Conservation (phyloP, 2,888 invertebrate genomes). For the Napeogenes sylphis region DNA sequence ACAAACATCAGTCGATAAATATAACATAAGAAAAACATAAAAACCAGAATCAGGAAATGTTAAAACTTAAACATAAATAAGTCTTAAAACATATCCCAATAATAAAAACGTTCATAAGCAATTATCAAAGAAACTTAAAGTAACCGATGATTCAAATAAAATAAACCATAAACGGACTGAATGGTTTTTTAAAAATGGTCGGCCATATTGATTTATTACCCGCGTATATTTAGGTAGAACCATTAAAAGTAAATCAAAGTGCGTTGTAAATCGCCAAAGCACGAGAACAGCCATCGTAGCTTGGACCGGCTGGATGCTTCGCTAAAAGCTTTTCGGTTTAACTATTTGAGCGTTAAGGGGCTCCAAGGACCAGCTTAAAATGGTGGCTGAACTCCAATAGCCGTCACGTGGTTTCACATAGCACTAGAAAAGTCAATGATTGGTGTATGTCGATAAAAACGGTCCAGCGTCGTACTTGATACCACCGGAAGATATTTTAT, state of each 20-base stretch:
- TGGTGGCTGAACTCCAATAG: conserved; percentile 25
- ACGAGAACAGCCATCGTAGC: conserved; percentile 27
- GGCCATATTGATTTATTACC: conserved; percentile 55
- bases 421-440: conserved; percentile 24
- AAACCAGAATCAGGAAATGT: conserved; percentile 4
- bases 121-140: conserved; percentile 5
- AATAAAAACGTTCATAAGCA: neutral
- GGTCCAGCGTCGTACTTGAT: conserved; percentile 13
- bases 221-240: conserved; percentile 39
- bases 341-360: conserved; percentile 26
- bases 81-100: conserved; percentile 1
- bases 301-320: conserved; percentile 25
- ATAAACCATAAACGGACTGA: neutral
- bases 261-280: conserved; percentile 42
- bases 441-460: conserved; percentile 21
- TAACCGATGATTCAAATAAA: conserved; percentile 5
- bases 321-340: conserved; percentile 19
- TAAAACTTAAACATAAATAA: conserved; percentile 1
- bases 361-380: conserved; percentile 19
- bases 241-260: conserved; percentile 42
- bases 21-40: neutral
- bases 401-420: conserved; percentile 27
- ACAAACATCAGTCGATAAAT: neutral
- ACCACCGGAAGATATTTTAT: conserved; percentile 14
- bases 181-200: conserved; percentile 8